These are phyloP conservation scores for Aptenodytes forsteri DNA, from an alignment of 2,113 vertebrate species.

Conservation along the genomic window DNA sequence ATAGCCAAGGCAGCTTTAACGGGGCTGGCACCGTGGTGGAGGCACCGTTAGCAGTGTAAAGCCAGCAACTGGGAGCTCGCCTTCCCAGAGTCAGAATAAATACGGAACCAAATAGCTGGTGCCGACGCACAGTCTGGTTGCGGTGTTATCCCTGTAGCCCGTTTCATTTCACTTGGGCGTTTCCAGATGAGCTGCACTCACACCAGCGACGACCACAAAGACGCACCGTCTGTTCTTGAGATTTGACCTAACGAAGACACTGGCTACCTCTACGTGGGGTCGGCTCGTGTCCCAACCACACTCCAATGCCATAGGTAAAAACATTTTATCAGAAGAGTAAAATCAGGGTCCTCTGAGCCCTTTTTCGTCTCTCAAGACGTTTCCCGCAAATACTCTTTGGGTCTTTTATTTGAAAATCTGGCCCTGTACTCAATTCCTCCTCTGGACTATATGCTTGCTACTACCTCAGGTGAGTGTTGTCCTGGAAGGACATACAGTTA, in stretches of 20 bases:
- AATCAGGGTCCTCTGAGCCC: not conserved
- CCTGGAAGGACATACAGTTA: not conserved
- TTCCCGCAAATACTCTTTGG: not conserved
- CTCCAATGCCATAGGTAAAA: not conserved
- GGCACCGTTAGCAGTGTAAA: rapidly evolving
- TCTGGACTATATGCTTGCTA: not conserved
- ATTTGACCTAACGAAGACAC: not conserved
- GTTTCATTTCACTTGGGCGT: not conserved
- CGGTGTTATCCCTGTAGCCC: rapidly evolving
- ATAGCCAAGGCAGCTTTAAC: not conserved
- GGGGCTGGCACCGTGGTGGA: not conserved
- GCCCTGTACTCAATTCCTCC: not conserved
- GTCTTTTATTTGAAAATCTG: not conserved
- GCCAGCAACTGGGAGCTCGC: not conserved
- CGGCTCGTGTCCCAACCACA: not conserved
- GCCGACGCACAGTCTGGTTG: not conserved
- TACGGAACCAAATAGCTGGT: not conserved
- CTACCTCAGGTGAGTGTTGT: not conserved
- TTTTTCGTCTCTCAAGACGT: not conserved
- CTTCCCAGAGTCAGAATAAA: no score
- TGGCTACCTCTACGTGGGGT: rapidly evolving
- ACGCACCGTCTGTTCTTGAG: rapidly evolving
- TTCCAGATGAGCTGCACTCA: not conserved
- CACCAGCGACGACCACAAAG: rapidly evolving
- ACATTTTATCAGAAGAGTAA: not conserved